Percentiles rank a stretch among this genome's conserved stretches.
Conservation (phyloP, 2,113 vertebrate genomes). For the Odobenus rosmarus region DNA sequence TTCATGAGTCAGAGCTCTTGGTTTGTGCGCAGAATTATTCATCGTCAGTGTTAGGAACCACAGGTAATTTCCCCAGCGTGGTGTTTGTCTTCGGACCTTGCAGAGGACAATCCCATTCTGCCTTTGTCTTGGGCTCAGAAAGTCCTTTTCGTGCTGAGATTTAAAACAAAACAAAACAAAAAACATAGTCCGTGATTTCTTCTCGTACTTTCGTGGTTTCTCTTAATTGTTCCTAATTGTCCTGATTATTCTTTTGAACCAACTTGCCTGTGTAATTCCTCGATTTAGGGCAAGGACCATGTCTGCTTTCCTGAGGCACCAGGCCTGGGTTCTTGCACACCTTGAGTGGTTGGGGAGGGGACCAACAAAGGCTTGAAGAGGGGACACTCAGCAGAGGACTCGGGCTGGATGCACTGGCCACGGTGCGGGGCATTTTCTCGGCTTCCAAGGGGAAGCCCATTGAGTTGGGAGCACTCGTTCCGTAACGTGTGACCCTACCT, state of each 20-base stretch:
- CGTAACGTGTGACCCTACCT: not conserved
- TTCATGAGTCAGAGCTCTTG: not conserved
- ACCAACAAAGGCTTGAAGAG: not conserved
- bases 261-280: not conserved
- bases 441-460: too few species aligned
- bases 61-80: not conserved
- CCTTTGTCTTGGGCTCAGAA: not conserved
- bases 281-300: not conserved
- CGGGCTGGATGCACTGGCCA: not conserved
- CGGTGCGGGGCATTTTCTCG: not conserved
- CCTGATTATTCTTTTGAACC: not conserved
- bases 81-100: not conserved
- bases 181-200: not conserved
- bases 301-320: not conserved
- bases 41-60: rapidly evolving
- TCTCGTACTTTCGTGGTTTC: not conserved
- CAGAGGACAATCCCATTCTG: not conserved
- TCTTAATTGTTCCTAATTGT: too few species aligned
- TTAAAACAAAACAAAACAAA: not conserved
- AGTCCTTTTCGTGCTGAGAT: not conserved
- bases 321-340: not conserved
- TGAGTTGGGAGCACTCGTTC: not conserved
- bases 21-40: not conserved
- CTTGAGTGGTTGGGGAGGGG: not conserved
- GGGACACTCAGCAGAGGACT: too few species aligned